These are phyloP conservation scores for Herpetotheres cachinnans DNA, from an alignment of 2,113 vertebrate genomes.

Conservation along the genomic window DNA sequence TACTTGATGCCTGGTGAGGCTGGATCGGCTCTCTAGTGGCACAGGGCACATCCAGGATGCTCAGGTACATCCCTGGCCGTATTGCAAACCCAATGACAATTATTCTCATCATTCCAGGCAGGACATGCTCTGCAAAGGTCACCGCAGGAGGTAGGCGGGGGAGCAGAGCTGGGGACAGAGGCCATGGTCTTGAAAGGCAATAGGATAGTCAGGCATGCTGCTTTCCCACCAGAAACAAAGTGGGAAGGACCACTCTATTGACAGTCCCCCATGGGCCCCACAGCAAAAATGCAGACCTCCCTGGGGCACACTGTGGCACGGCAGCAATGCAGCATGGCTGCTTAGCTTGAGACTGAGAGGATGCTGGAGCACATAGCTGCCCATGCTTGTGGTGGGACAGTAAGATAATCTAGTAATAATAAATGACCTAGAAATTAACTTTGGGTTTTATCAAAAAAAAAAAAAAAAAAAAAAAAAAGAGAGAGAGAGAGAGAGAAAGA, in stretches of 20 bases:
- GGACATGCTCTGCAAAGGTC: background rate
- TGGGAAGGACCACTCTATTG: background rate
- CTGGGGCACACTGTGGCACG: rapidly evolving
- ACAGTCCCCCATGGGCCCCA: rapidly evolving
- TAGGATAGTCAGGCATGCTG: rapidly evolving
- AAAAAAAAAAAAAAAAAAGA: background rate
- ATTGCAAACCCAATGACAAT: background rate
- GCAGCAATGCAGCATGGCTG: rapidly evolving
- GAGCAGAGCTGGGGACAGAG: background rate
- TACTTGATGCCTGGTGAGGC: rapidly evolving
- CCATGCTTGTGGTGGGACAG: background rate
- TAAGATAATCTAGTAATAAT: background rate
- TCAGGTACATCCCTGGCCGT: background rate
- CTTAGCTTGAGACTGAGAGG: background rate
- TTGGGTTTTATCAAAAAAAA: background rate
- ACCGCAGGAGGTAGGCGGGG: background rate
- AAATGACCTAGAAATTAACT: background rate
- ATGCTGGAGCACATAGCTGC: background rate
- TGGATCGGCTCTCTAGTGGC: background rate
- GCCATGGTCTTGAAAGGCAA: rapidly evolving
- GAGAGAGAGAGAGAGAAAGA: no score
- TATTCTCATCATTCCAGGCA: background rate
- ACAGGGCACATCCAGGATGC: background rate
- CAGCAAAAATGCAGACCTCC: background rate
- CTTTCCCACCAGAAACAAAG: background rate